Percentiles rank a stretch among this genome's conserved stretches.
These are phyloP conservation scores for Nymphalis polychloros DNA, from an alignment of 2,888 invertebrate genomes.

Conservation along the genomic window DNA sequence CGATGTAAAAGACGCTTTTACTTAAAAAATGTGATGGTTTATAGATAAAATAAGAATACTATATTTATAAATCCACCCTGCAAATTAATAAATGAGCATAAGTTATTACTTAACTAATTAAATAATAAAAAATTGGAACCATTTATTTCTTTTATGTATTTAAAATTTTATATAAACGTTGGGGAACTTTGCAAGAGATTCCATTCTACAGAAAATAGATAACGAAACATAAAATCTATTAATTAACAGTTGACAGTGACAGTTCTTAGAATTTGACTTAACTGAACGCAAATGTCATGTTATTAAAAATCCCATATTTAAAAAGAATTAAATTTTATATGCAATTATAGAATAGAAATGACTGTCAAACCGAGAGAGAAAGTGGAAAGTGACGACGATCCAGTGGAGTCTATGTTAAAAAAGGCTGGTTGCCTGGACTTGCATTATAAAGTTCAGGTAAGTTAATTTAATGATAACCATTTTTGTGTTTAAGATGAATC, in stretches of 20 bases:
- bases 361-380: slow-evolving; percentile 66
- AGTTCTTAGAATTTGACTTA: background rate
- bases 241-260: background rate
- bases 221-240: too few species aligned
- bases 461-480: background rate
- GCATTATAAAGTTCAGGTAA: slow-evolving; percentile 94
- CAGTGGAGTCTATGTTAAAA: slow-evolving; percentile 93
- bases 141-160: too few species aligned
- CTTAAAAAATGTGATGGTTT: too few species aligned
- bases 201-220: too few species aligned
- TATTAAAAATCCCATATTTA: background rate
- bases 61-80: too few species aligned
- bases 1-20: too few species aligned
- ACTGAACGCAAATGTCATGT: background rate
- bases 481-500: background rate
- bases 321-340: background rate
- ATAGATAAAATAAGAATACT: too few species aligned
- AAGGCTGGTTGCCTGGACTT: slow-evolving; percentile 94
- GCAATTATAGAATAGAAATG: slow-evolving; percentile 51
- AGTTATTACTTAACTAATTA: too few species aligned
- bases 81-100: too few species aligned
- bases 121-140: too few species aligned
- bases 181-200: too few species aligned
- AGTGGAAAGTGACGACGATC: slow-evolving; percentile 86
- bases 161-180: too few species aligned